Base-by-base conservation (phyloP, 2,797 vertebrate species). In the Loriculus beryllinus region DNA sequence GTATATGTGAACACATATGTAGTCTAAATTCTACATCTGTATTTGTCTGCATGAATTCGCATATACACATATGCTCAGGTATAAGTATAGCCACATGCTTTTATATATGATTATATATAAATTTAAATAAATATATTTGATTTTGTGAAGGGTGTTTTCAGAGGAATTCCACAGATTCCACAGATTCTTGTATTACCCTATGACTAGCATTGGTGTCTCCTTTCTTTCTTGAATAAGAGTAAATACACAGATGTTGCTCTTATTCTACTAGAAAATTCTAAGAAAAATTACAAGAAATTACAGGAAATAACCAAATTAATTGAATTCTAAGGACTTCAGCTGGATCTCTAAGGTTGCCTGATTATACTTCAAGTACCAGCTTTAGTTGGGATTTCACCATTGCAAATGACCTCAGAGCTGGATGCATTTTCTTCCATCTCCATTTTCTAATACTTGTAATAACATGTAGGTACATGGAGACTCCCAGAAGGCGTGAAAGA, bases 71-170 rank as follows among this genome's bases (percentile, higher is more conserved):
- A 67, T 35, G 5, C 6, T 8, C 39, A 37, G 14, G 26, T 20
- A 20, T 10, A 76, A 35, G 8, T 26, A 21, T 33, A 56, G n/a
- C 20, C 6, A 10, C 28, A 70, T 29, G 5, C 7, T 23, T 20
- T 17, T 28, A 14, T 20, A 12, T 12, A 45, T 17, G 12, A 29
- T 25, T n/a, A 40, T 19, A 47, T 37, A 33, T 22, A 56, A 14
- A 33, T 62, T 52, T 37, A 45, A 42, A 40, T 3, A 56, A 29
- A 49, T 20, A 7, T 48, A 33, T 71, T 59, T 49, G 3, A 10
- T 42, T 51, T 39, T 33, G 10, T 2, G 52, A 54, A 6, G 20
- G 11, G 1, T 0, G 1, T 40, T 28, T 54, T 21, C 2, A 33
- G 7, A 19, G 5, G 31, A 71, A 75, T 75, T 68, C 33, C 71